A percentile compares a stretch with the other conserved stretches of the same genome.
phyloP scores from a whole-genome alignment of 2,797 vertebrate species.

The Phylloscopus collybita region DNA sequence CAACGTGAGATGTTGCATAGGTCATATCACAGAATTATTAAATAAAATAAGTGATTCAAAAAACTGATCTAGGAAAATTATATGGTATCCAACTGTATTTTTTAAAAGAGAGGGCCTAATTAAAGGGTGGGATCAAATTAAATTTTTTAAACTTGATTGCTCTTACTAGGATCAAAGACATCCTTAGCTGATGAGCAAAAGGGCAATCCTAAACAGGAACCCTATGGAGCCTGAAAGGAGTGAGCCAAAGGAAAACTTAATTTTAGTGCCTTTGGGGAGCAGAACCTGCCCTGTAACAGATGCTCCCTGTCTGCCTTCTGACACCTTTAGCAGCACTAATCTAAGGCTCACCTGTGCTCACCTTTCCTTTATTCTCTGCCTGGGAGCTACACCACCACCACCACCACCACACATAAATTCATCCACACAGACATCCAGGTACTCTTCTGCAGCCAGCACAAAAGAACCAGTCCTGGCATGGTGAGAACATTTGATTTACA shows the following conservation, averaged over 20 bases:
- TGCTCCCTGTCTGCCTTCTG: background rate
- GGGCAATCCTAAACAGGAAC: background rate
- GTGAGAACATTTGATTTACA: background rate
- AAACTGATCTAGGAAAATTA: background rate
- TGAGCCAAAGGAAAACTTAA: slow-evolving; percentile 9
- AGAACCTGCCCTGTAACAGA: slow-evolving; percentile 19
- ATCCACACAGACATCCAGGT: background rate
- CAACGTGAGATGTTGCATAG: background rate
- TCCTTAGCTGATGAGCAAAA: background rate
- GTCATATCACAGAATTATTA: background rate
- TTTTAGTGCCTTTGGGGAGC: background rate
- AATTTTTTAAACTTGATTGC: background rate
- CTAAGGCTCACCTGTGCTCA: background rate
- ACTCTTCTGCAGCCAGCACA: background rate
- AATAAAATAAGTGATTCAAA: slow-evolving; percentile 6
- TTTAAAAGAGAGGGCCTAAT: background rate
- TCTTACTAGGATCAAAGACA: background rate
- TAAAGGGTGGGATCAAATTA: background rate
- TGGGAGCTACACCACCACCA: background rate
- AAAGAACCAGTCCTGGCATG: rapidly evolving
- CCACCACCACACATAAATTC: background rate
- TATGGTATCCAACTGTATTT: background rate
- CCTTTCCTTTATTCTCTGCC: background rate
- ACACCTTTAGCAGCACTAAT: slow-evolving; percentile 20
- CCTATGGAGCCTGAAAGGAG: background rate